These are phyloP conservation scores for Aurelia sp. DNA, from an alignment of 30 jellyfish, hydroid and myxozoan genomes.

Conservation along the genomic window DNA sequence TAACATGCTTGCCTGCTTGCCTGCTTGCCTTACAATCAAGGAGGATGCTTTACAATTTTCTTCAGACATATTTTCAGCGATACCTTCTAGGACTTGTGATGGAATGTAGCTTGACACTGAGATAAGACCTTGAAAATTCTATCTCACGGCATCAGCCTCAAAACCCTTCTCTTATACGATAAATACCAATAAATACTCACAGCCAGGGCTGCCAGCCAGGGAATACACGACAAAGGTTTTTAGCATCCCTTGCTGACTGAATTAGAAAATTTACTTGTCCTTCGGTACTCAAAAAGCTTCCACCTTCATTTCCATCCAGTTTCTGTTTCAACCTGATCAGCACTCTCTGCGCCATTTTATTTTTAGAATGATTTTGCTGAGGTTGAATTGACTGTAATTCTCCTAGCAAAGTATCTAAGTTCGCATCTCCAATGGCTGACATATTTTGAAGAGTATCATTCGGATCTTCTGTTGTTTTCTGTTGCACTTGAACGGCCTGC, in stretches of 20 bases:
- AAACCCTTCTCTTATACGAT: no score
- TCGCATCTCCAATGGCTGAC: slow-evolving; percentile 35
- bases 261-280: slow-evolving; percentile 94
- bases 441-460: slow-evolving; percentile 34
- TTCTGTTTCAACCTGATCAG: slow-evolving; percentile 82
- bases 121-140: no score
- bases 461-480: slow-evolving; percentile 49
- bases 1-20: no score
- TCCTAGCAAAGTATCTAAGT: slow-evolving; percentile 32
- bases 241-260: slow-evolving; percentile 84
- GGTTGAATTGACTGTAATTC: slow-evolving; percentile 62
- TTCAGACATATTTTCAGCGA: no score
- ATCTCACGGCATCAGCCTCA: no score
- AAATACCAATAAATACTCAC: neutral
- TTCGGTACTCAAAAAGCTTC: slow-evolving; percentile 77
- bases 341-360: slow-evolving; percentile 96
- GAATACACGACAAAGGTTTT: slow-evolving; percentile 78
- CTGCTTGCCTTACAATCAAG: no score
- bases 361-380: slow-evolving; percentile 53
- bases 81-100: no score
- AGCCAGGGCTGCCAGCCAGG: slow-evolving; percentile 99
- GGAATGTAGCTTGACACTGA: no score
- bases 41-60: no score
- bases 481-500: slow-evolving; percentile 80
- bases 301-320: slow-evolving; percentile 88